These are phyloP conservation scores for Cartodere bifasciata DNA, from an alignment of 2,888 invertebrate genomes.

Conservation along the genomic window DNA sequence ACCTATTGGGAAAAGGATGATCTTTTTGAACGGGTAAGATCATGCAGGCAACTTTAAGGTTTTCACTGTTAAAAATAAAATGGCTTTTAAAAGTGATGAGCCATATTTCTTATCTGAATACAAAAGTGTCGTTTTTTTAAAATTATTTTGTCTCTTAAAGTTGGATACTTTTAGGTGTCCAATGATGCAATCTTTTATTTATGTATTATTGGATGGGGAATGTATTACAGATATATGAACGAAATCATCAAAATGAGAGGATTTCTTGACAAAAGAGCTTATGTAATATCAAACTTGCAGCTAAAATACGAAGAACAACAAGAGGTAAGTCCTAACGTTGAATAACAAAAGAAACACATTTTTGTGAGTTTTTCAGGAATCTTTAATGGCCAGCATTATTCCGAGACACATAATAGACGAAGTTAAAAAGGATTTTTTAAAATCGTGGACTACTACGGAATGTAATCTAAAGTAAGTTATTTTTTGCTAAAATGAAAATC, in stretches of 20 bases:
- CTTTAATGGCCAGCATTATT: slow-evolving; percentile 71
- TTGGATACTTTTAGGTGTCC: too few relatives aligned
- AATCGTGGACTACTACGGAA: slow-evolving; percentile 25
- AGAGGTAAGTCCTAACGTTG: slow-evolving; percentile 44
- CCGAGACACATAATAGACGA: slow-evolving; percentile 68
- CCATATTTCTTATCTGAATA: too few relatives aligned
- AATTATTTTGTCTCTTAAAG: too few relatives aligned
- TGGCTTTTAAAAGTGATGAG: too few relatives aligned
- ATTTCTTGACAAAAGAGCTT: slow-evolving; percentile 75
- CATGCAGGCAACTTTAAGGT: too few relatives aligned
- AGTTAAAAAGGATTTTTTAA: slow-evolving; percentile 40
- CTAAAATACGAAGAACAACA: slow-evolving; percentile 75
- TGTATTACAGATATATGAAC: slow-evolving; percentile 80
- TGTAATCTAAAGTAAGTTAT: slow-evolving; percentile 13
- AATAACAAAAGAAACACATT: not conserved
- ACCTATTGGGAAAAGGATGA: slow-evolving; percentile 35
- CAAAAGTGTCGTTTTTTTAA: too few relatives aligned
- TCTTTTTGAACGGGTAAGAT: slow-evolving; percentile 33
- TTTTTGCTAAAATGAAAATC: too few relatives aligned
- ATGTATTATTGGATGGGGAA: slow-evolving; percentile 68
- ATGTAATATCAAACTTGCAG: slow-evolving; percentile 72
- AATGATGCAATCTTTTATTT: slow-evolving; percentile 58
- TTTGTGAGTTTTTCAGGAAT: slow-evolving; percentile 49
- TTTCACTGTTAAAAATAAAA: too few relatives aligned
- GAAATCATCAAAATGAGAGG: slow-evolving; percentile 78